phyloP scores from a whole-genome alignment of 2,888 invertebrate genomes.

The Hofmannophila pseudospretella region DNA sequence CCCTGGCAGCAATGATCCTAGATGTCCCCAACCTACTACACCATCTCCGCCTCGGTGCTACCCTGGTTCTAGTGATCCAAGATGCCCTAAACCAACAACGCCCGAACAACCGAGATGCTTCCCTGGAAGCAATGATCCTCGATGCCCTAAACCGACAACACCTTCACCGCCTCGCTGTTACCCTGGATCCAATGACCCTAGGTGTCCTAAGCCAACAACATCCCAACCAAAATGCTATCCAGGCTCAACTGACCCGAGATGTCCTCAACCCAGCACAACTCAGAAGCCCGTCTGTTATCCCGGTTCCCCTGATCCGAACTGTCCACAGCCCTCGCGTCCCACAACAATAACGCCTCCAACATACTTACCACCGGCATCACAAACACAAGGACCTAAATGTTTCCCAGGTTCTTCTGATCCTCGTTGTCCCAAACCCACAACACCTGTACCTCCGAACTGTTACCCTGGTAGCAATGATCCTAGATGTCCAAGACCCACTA shows the following conservation, averaged over 20 bases:
- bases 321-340: slow-evolving; percentile 25
- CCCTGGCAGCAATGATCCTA: slow-evolving; percentile 31
- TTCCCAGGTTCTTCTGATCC: slow-evolving; percentile 26
- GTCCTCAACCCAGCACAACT: slow-evolving; percentile 25
- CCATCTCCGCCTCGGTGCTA: slow-evolving; percentile 25
- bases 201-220: slow-evolving; percentile 25
- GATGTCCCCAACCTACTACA: slow-evolving; percentile 14
- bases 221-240: slow-evolving; percentile 32
- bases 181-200: slow-evolving; percentile 25
- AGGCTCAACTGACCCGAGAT: slow-evolving; percentile 24
- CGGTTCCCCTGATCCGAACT: slow-evolving; percentile 35
- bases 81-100: slow-evolving; percentile 20
- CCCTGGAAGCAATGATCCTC: slow-evolving; percentile 45
- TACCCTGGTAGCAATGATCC: slow-evolving; percentile 21
- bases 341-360: slow-evolving; percentile 17
- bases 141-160: slow-evolving; percentile 28
- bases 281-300: slow-evolving; percentile 32
- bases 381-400: slow-evolving; percentile 13
- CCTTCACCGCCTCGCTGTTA: slow-evolving; percentile 24
- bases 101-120: slow-evolving; percentile 28
- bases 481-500: slow-evolving; percentile 21
- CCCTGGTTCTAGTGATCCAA: slow-evolving; percentile 37
- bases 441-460: slow-evolving; percentile 20
- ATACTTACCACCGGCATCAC: slow-evolving; percentile 19
- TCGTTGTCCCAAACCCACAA: slow-evolving; percentile 25